These are phyloP conservation scores for Heliconius cydno DNA, from an alignment of 2,888 invertebrate genomes.

Conservation along the genomic window DNA sequence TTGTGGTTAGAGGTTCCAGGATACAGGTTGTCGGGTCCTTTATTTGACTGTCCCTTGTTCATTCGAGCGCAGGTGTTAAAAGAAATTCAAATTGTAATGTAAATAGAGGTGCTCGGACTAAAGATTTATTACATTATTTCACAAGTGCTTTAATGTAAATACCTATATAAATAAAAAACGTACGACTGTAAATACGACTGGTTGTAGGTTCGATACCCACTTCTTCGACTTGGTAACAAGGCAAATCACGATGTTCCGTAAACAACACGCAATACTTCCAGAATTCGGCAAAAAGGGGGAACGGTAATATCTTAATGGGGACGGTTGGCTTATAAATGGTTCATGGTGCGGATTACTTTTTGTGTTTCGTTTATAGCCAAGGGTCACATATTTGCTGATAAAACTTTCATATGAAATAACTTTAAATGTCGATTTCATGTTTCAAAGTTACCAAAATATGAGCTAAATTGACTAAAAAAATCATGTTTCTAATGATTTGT, in stretches of 20 bases:
- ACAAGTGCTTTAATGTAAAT: too few species aligned
- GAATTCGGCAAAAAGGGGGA: neutral
- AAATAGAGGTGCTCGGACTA: neutral
- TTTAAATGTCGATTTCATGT: constrained; percentile 11
- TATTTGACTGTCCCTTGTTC: neutral
- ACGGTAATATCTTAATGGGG: too few species aligned
- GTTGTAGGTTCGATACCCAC: too few species aligned
- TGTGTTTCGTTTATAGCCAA: neutral
- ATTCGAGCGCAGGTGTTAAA: neutral
- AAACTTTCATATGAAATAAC: neutral
- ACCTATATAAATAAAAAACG: too few species aligned
- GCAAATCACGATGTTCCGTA: too few species aligned
- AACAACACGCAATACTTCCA: too few species aligned
- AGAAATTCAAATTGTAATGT: neutral
- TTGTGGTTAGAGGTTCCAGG: constrained; percentile 1
- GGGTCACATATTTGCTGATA: neutral
- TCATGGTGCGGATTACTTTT: too few species aligned
- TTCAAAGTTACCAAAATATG: neutral
- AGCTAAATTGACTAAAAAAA: too few species aligned
- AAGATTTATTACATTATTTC: neutral
- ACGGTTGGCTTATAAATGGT: too few species aligned
- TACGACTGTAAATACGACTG: too few species aligned
- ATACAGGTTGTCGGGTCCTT: neutral
- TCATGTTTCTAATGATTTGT: neutral
- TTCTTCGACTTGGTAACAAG: too few species aligned